Evolutionary conservation across 2,113 vertebrate genomes (phyloP).

Genomic region (Oceanodroma tethys): DNA sequence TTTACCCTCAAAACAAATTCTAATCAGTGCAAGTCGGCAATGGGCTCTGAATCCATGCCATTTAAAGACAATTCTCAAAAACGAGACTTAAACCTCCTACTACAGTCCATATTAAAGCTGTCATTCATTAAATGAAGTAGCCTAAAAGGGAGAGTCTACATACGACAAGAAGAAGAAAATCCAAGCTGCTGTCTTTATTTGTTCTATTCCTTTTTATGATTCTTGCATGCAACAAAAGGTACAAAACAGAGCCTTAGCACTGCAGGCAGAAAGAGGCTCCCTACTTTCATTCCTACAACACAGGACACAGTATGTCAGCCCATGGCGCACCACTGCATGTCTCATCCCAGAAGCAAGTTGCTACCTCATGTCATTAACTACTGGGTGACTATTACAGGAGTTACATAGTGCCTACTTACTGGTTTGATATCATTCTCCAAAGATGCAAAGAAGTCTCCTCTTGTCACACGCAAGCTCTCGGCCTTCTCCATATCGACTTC

Average conservation of each 20-base stretch:
- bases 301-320: not conserved
- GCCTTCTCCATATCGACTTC: slow-evolving; percentile 95
- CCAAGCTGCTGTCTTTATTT: not conserved
- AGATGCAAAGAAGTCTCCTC: slow-evolving; percentile 88
- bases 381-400: not conserved
- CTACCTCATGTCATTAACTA: not conserved
- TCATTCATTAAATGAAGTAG: not conserved
- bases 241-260: not conserved
- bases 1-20: not conserved
- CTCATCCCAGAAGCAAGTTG: not conserved
- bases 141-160: not conserved
- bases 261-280: not conserved
- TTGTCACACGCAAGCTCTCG: slow-evolving; percentile 85
- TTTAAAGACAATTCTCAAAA: not conserved
- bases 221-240: not conserved
- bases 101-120: not conserved
- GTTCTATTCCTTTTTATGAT: not conserved
- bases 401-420: slow-evolving; percentile 71
- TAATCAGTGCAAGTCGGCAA: not conserved
- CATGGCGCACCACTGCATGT: rapidly evolving
- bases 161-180: not conserved
- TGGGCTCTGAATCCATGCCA: not conserved
- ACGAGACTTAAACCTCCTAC: not conserved
- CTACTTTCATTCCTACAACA: too few species aligned
- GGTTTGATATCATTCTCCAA: slow-evolving; percentile 96